phyloP scores from a whole-genome alignment of 2,113 vertebrate genomes.

The Tenebrosternarchus preto region DNA sequence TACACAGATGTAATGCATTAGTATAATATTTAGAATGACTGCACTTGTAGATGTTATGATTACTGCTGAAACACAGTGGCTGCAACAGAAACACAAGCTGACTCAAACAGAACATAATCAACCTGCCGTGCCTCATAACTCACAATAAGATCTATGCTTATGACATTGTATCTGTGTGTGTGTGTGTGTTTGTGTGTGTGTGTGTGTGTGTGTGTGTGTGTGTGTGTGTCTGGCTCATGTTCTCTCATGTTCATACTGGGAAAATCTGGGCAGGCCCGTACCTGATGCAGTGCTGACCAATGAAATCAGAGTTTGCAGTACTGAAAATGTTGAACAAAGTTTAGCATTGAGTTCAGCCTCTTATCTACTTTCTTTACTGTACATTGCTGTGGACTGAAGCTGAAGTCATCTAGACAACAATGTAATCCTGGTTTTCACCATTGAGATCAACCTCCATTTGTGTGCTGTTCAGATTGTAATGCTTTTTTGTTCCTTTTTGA shows the following conservation, averaged over 20 bases:
- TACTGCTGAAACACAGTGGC: no score
- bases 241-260: no score
- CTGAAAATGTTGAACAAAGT: conserved; percentile 1
- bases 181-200: not conserved
- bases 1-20: no score
- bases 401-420: no score
- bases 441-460: no score
- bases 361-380: no score
- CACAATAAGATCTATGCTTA: conserved; percentile 2
- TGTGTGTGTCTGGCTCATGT: not conserved
- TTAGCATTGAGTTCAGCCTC: conserved; percentile 40
- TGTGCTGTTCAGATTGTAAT: no score
- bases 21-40: not conserved
- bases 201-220: not conserved
- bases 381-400: no score
- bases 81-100: not conserved
- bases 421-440: no score
- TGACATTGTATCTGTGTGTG: not conserved
- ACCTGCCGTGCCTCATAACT: not conserved
- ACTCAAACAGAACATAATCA: conserved; percentile 5
- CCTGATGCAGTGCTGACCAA: conserved; percentile 4
- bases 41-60: not conserved
- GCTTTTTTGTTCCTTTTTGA: no score
- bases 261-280: not conserved
- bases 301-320: not conserved